Percentiles rank a stretch among this genome's conserved stretches.
phyloP scores from a whole-genome alignment of 2,113 vertebrate genomes.

The Ia io region DNA sequence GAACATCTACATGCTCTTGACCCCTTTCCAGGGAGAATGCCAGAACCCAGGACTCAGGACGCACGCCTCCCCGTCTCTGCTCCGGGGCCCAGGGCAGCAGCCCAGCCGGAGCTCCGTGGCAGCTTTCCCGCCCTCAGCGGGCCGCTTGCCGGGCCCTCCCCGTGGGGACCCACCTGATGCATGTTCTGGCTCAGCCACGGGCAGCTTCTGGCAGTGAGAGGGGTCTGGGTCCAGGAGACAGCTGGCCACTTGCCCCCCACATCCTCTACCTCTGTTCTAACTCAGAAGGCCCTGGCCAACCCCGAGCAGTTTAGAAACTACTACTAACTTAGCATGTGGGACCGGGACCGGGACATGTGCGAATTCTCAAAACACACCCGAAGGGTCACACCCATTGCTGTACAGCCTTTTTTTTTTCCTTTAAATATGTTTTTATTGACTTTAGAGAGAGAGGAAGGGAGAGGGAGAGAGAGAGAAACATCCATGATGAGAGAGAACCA shows the following conservation, averaged over 20 bases:
- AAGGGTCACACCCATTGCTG: too few species aligned
- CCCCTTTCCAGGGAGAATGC: neutral
- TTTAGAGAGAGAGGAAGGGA: too few species aligned
- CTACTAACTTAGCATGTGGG: neutral
- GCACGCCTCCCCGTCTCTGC: too few species aligned
- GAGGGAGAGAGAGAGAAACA: too few species aligned
- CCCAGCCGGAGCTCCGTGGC: neutral
- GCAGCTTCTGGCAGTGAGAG: neutral
- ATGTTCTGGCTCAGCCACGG: neutral
- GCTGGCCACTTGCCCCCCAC: neutral
- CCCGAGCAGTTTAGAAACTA: neutral
- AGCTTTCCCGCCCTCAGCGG: neutral
- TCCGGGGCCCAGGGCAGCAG: neutral
- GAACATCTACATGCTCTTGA: neutral
- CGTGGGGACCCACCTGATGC: neutral
- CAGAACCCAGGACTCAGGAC: neutral
- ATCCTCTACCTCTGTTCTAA: neutral
- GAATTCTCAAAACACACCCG: too few species aligned
- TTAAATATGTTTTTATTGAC: too few species aligned
- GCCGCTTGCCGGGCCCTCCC: neutral
- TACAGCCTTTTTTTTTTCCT: too few species aligned
- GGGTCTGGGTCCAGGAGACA: neutral
- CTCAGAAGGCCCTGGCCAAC: neutral
- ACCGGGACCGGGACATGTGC: too few species aligned
- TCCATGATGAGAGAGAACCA: too few species aligned